Base-by-base conservation (phyloP, 2,113 vertebrate species). In the Gorsachius goisagi region DNA sequence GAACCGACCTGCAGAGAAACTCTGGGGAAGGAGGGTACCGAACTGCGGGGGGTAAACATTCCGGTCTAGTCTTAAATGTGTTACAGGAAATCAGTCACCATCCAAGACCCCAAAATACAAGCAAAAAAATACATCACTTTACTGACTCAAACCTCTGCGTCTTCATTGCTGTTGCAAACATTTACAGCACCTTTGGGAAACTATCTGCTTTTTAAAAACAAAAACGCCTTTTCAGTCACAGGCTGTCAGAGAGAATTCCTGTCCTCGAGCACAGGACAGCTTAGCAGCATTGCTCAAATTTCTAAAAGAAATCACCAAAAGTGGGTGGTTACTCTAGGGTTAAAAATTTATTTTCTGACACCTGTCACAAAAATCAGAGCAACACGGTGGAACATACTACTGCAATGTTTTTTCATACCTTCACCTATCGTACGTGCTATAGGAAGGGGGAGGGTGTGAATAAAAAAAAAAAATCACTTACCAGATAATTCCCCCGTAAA, bases 401-500 rank as follows among this genome's bases (percentile, higher is more conserved):
- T 41, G 44, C 14, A 52, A 6, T 32, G 12, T 0, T 71, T 88
- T 77, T 88, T 92, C 24, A 45, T 35, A 62, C 24, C 23, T 79
- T 85, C 30, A 60, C 6, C 0, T 2, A 76, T 49, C 11, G 5
- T 20, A 52, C 4, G 14, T 39, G 11, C 52, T 67, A 53, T 2
- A 53, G 66, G 67, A 82, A 32, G 30, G 4, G 8, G 4, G 6
- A 5, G 35, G 4, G 5, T 13, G 28, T 11, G 27, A n/a, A 49
- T 17, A 44, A 39, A 13, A 28, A 45, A 37, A 16, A 19, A 35
- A 7, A 30, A 66, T 41, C 26, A 98, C 98, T 98, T 95, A 99
- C 99, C 99, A 99, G 97, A 99, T 98, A 97, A 99, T 99, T 91
- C 99, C 99, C 90, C 99, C 99, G 88, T 99, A 99, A 98, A 99